Conservation (phyloP, 2,113 vertebrate species). For the Talpa occidentalis region DNA sequence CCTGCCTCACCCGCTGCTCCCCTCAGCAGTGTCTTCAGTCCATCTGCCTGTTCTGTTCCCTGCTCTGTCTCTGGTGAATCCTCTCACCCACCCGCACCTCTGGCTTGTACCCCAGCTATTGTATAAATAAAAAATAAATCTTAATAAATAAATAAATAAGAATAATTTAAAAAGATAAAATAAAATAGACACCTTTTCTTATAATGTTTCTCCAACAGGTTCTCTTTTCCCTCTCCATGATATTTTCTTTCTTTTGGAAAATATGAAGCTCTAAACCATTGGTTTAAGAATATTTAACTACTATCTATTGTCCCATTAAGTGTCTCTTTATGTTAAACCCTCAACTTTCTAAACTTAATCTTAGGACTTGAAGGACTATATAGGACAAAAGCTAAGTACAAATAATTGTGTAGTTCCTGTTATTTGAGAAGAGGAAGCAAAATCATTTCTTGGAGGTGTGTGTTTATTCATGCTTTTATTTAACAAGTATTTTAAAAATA, state of each 20-base stretch:
- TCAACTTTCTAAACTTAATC: constrained; percentile 2
- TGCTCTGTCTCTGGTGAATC: too few relatives aligned
- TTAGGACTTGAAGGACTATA: neutral
- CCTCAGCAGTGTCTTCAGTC: too few relatives aligned
- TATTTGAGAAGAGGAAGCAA: constrained; percentile 8
- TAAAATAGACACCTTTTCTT: neutral
- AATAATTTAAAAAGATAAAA: too few relatives aligned
- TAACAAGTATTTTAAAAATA: constrained; percentile 19
- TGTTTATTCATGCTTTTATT: constrained; percentile 41
- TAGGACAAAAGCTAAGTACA: neutral
- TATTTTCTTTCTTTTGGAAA: constrained; percentile 43
- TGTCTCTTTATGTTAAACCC: constrained; percentile 32
- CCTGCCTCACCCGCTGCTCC: too few relatives aligned
- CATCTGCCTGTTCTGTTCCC: too few relatives aligned
- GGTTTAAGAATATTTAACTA: constrained; percentile 18
- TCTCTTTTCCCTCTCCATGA: neutral
- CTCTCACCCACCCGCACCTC: too few relatives aligned
- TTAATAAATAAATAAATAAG: too few relatives aligned
- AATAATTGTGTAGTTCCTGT: neutral
- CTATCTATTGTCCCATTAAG: neutral
- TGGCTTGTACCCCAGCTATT: too few relatives aligned
- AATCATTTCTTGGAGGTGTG: neutral
- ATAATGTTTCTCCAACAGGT: neutral
- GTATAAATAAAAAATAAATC: too few relatives aligned
- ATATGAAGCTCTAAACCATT: neutral